Evolutionary conservation across 92 coral and sea anemone species (phyloP).

Genomic region (Actinernus sp.): DNA sequence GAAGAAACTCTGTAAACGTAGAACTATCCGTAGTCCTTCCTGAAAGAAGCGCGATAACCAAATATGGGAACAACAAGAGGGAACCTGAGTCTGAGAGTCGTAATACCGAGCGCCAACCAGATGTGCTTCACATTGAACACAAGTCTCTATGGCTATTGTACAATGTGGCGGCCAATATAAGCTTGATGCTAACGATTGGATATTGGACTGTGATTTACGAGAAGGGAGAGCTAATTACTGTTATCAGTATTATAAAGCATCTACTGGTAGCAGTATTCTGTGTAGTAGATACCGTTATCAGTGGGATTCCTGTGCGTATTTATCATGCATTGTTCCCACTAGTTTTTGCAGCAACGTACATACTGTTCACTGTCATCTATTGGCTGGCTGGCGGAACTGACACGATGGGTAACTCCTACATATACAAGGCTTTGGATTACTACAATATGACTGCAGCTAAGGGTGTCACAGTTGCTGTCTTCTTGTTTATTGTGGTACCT

Average conservation of each 20-base stretch:
- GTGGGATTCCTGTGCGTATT: neutral
- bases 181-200: neutral
- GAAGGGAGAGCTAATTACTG: neutral
- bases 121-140: neutral
- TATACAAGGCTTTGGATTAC: neutral
- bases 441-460: neutral
- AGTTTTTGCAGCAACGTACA: neutral
- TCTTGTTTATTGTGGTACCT: slow-evolving; percentile 1
- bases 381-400: neutral
- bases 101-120: neutral
- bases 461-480: neutral
- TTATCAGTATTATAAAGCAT: neutral
- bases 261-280: neutral
- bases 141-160: neutral
- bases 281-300: neutral
- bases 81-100: too few species aligned
- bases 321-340: neutral
- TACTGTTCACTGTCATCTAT: neutral
- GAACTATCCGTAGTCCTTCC: neutral
- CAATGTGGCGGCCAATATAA: neutral
- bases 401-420: neutral
- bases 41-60: neutral
- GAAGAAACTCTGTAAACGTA: neutral
- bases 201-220: neutral
- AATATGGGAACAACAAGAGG: neutral